Conservation (phyloP, 2,113 vertebrate species). For the Rhodinocichla rosea region DNA sequence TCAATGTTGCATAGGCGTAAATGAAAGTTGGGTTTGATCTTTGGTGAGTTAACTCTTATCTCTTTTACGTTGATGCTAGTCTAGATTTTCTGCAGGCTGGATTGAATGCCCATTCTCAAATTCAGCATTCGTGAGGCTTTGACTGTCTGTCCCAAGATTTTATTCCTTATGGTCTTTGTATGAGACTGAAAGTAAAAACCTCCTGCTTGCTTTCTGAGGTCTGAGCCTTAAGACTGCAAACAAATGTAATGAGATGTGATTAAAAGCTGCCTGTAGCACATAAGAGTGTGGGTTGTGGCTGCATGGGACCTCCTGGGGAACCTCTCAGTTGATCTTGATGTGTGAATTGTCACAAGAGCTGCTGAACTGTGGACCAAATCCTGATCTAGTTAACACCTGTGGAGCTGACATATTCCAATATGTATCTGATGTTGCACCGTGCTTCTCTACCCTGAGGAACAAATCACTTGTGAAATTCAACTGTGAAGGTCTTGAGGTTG, state of each 20-base stretch:
- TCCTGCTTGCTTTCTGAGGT: not conserved
- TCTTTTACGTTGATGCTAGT: not conserved
- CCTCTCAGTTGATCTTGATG: not conserved
- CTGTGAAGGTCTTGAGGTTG: not conserved
- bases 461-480: slow-evolving; percentile 37
- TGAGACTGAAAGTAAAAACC: not conserved
- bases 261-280: not conserved
- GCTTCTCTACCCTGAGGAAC: not conserved
- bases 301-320: not conserved
- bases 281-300: not conserved
- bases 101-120: not conserved
- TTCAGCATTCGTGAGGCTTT: not conserved
- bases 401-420: not conserved
- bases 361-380: not conserved
- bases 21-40: slow-evolving; percentile 30
- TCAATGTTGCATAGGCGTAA: not conserved
- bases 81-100: not conserved
- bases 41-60: not conserved
- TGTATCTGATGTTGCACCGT: not conserved
- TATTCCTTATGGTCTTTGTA: not conserved
- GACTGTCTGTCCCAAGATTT: not conserved
- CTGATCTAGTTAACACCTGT: slow-evolving; percentile 3
- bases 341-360: slow-evolving; percentile 24
- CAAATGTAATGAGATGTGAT: not conserved
- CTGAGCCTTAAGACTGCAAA: not conserved